A percentile compares a stretch with the other conserved stretches of the same genome.
phyloP scores from a whole-genome alignment of 2,113 vertebrate genomes.

The Telmatochromis sp. region DNA sequence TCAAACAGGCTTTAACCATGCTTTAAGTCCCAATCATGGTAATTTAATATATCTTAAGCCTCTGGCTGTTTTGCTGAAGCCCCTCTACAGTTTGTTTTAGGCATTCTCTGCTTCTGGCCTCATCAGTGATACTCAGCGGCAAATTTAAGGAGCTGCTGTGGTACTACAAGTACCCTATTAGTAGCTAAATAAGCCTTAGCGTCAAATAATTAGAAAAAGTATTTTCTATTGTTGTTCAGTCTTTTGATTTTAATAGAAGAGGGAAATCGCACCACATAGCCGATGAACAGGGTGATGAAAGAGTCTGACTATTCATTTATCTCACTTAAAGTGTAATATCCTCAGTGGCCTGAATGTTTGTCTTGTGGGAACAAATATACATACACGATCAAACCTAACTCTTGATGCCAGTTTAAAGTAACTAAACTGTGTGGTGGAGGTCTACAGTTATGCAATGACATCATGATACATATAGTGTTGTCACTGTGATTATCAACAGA shows the following conservation, averaged over 20 bases:
- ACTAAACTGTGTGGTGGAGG: background rate
- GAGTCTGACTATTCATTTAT: background rate
- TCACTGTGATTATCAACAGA: background rate
- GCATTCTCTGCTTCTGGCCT: slow-evolving; percentile 83
- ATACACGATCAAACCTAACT: background rate
- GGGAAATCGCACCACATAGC: slow-evolving; percentile 69
- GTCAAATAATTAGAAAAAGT: slow-evolving; percentile 78
- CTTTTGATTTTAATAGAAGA: slow-evolving; percentile 68
- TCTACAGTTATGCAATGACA: background rate
- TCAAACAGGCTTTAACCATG: slow-evolving; percentile 87
- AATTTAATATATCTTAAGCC: slow-evolving; percentile 99
- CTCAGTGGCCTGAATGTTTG: background rate
- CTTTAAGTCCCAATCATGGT: slow-evolving; percentile 97
- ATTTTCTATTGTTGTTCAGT: slow-evolving; percentile 74
- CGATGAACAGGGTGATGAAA: background rate
- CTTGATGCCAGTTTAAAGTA: background rate
- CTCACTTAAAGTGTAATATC: background rate
- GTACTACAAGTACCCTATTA: slow-evolving; percentile 78
- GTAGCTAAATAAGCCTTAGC: slow-evolving; percentile 77
- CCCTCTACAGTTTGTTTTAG: slow-evolving; percentile 92
- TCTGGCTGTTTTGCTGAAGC: slow-evolving; percentile 84
- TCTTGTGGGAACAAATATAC: background rate
- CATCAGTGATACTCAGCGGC: slow-evolving; percentile 74
- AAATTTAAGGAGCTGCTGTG: slow-evolving; percentile 78
- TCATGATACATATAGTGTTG: background rate